These are phyloP conservation scores for Alviniconcha strummeri DNA, from an alignment of 2,888 invertebrate species.

Conservation along the genomic window DNA sequence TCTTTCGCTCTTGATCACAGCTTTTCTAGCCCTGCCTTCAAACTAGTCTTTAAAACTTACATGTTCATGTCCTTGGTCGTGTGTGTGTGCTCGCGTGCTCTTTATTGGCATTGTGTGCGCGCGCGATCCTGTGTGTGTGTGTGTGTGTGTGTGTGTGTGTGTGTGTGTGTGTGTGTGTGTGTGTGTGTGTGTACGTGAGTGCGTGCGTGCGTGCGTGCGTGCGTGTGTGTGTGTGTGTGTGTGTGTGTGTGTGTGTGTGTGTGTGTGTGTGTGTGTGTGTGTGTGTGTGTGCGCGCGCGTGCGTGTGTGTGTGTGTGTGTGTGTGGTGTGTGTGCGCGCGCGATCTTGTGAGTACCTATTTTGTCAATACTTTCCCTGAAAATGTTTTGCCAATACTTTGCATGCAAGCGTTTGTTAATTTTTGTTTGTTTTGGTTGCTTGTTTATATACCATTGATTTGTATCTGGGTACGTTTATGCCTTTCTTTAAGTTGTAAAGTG, in stretches of 20 bases:
- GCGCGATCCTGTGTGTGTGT: neutral
- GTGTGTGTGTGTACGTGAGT: constrained; percentile 4
- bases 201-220: neutral
- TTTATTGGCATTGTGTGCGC: neutral
- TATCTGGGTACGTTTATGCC: too few species aligned
- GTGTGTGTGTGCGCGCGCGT: neutral
- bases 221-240: neutral
- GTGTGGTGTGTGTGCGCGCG: neutral
- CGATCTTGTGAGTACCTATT: neutral
- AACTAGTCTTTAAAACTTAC: too few species aligned
- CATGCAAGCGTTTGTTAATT: too few species aligned
- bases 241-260: constrained; percentile 6
- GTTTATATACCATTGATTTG: too few species aligned
- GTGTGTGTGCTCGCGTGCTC: neutral
- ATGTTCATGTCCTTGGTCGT: neutral
- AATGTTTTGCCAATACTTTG: too few species aligned
- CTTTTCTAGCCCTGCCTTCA: too few species aligned
- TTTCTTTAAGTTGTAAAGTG: too few species aligned
- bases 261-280: neutral
- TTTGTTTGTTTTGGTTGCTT: too few species aligned
- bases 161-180: constrained; percentile 10
- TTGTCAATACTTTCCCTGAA: too few species aligned
- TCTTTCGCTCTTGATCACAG: too few species aligned
- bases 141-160: neutral
- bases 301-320: neutral